These are phyloP conservation scores for Sandelia bainsii DNA, from an alignment of 2,797 vertebrate genomes.

Conservation along the genomic window DNA sequence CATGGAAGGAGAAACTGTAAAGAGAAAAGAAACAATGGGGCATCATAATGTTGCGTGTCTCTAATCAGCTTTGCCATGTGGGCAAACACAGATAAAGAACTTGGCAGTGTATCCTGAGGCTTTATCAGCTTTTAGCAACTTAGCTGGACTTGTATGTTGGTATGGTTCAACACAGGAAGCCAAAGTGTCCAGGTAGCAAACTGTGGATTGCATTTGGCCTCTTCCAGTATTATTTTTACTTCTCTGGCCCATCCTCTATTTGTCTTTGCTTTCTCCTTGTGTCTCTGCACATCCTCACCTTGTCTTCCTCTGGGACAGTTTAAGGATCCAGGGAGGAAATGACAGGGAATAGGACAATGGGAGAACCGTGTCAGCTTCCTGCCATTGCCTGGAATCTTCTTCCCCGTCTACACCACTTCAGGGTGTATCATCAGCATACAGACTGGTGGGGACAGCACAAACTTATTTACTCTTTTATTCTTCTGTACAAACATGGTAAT, in stretches of 20 bases:
- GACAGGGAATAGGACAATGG: conserved; percentile 80
- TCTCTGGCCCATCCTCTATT: conserved; percentile 66
- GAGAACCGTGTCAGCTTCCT: conserved; percentile 75
- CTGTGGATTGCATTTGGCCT: conserved; percentile 61
- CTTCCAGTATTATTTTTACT: conserved; percentile 71
- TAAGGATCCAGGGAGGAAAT: conserved; percentile 75
- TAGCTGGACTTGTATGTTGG: conserved; percentile 69
- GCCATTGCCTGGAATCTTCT: conserved; percentile 68
- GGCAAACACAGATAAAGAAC: conserved; percentile 85
- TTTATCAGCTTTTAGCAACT: conserved; percentile 80
- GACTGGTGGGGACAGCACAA: conserved; percentile 53
- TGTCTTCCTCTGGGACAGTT: conserved; percentile 76
- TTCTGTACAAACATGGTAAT: conserved; percentile 67
- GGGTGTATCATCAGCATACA: conserved; percentile 67
- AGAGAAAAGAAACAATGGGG: conserved; percentile 77
- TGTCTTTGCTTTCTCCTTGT: conserved; percentile 72
- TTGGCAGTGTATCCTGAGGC: conserved; percentile 79
- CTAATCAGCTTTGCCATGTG: conserved; percentile 85
- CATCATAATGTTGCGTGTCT: conserved; percentile 76
- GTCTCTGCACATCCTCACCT: conserved; percentile 81
- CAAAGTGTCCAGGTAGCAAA: conserved; percentile 66
- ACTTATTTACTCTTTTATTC: conserved; percentile 74
- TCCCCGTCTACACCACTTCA: conserved; percentile 51
- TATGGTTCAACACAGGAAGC: conserved; percentile 69
- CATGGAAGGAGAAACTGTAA: conserved; percentile 60